These are phyloP conservation scores for Aix galericulata DNA, from an alignment of 2,113 vertebrate genomes.

Conservation along the genomic window DNA sequence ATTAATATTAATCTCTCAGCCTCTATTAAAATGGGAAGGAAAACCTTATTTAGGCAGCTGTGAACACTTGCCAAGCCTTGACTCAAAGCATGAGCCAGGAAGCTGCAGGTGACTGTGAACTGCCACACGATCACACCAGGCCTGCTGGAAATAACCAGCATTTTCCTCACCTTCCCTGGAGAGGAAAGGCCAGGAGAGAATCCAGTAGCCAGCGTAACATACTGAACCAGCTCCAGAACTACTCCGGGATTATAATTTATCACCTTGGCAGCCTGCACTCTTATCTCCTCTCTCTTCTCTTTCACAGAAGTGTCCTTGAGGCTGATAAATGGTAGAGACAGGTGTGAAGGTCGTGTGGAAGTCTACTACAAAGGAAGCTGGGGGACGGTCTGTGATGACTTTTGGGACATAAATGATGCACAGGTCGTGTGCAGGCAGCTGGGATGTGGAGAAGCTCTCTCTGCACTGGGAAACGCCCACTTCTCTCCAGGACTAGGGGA, in stretches of 20 bases:
- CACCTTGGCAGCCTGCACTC: background rate
- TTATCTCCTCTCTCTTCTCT: background rate
- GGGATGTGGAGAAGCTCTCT: background rate
- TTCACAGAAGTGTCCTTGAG: background rate
- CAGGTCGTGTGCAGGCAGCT: background rate
- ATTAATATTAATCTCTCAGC: background rate
- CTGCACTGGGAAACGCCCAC: background rate
- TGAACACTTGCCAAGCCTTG: background rate
- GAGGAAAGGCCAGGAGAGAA: background rate
- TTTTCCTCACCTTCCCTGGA: background rate
- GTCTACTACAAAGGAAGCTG: background rate
- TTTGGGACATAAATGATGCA: background rate
- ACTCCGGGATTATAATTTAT: background rate
- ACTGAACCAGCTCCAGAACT: background rate
- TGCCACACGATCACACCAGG: background rate
- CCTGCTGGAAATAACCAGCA: background rate
- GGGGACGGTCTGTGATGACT: background rate
- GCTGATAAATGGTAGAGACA: background rate
- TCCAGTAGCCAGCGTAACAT: background rate
- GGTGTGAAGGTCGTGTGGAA: background rate
- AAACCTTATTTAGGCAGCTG: background rate
- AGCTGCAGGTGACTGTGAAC: background rate
- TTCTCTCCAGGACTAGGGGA: background rate
- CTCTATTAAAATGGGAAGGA: background rate
- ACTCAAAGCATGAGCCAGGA: background rate